Conservation (phyloP, 2,888 invertebrate species). For the Monopis laevigella region DNA sequence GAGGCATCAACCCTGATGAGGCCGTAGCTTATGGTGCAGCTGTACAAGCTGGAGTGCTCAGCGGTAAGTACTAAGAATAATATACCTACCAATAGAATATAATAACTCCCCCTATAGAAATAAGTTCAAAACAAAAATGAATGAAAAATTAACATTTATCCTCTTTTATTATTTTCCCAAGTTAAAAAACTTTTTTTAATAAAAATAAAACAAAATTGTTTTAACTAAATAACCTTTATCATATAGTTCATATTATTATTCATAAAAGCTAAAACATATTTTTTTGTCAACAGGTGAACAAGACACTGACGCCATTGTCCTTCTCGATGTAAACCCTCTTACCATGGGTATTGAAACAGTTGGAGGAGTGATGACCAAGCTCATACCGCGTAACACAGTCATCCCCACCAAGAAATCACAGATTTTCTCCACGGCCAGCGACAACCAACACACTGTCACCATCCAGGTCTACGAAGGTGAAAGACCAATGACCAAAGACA, state of each 20-base stretch:
- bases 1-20: constrained; percentile 99
- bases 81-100: no score
- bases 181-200: no score
- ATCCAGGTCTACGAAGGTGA: constrained; percentile 98
- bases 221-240: no score
- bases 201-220: no score
- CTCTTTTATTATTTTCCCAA: no score
- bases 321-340: constrained; percentile 97
- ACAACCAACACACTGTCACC: constrained; percentile 98
- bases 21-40: constrained; percentile 99
- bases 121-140: no score
- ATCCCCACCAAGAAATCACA: constrained; percentile 99
- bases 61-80: constrained; percentile 53
- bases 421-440: constrained; percentile 98
- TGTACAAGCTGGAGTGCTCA: constrained; percentile 97
- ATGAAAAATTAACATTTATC: no score
- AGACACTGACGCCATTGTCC: constrained; percentile 94
- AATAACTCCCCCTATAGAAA: no score
- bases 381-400: constrained; percentile 97
- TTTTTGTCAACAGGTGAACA: constrained; percentile 75
- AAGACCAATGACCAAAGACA: constrained; percentile 99
- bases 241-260: no score
- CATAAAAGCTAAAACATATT: background rate
- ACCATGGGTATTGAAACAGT: constrained; percentile 99
- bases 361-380: constrained; percentile 99